A percentile compares a stretch with the other conserved stretches of the same genome.
Conservation (phyloP, 1,140 invertebrate species). For the Augochlora pura region DNA sequence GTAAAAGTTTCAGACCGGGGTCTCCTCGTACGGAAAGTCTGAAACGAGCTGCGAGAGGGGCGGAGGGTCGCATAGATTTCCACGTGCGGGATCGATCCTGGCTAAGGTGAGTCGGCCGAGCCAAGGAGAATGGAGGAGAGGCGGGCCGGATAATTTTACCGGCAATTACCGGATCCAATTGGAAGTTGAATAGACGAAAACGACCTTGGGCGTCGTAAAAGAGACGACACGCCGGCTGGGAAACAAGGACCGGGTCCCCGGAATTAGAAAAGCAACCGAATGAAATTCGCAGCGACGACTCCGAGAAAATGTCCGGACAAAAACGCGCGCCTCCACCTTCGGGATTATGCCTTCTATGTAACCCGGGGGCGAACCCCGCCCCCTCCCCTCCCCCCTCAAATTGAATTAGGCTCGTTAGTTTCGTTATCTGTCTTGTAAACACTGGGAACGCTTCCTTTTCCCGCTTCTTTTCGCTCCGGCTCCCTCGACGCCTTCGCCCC, state of each 20-base stretch:
- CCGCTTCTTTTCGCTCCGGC: conserved; percentile 1
- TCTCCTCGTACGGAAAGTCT: neutral
- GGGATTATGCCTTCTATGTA: neutral
- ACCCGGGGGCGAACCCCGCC: neutral
- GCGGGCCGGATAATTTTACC: conserved; percentile 70
- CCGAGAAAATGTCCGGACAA: neutral
- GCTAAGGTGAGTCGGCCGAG: neutral
- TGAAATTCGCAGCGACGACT: conserved; percentile 28
- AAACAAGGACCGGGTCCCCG: conserved; percentile 17
- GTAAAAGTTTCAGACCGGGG: no score
- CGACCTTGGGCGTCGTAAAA: conserved; percentile 65
- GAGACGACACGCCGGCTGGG: conserved; percentile 45
- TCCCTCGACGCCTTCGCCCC: no score
- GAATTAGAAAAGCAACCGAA: conserved; percentile 39
- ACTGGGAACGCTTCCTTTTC: neutral
- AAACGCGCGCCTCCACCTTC: neutral
- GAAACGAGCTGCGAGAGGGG: neutral
- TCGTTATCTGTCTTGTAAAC: conserved; percentile 31
- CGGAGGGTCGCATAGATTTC: neutral
- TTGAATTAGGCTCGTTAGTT: conserved; percentile 45
- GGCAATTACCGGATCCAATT: conserved; percentile 73
- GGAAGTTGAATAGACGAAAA: conserved; percentile 72
- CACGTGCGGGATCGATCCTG: conserved; percentile 26
- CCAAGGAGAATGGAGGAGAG: conserved; percentile 6
- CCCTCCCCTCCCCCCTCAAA: conserved; percentile 1